Conservation (phyloP, 2,113 vertebrate genomes). For the Azemiops feae region DNA sequence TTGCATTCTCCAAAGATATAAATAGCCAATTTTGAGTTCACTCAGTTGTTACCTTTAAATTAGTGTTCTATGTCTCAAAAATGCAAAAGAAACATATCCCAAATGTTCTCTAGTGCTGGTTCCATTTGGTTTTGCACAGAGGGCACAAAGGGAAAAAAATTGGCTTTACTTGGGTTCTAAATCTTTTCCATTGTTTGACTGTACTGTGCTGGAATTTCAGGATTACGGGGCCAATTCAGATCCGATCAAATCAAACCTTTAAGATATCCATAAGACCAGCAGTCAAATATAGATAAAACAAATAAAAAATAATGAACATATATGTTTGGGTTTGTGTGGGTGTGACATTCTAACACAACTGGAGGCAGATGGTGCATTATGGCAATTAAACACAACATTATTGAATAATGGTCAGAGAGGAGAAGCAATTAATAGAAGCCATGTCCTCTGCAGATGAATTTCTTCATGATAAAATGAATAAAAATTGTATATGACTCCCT, state of each 20-base stretch:
- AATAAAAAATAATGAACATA: neutral
- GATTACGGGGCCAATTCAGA: neutral
- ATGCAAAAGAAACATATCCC: neutral
- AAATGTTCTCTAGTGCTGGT: neutral
- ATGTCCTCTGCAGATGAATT: neutral
- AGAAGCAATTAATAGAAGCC: neutral
- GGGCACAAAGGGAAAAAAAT: neutral
- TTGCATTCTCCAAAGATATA: neutral
- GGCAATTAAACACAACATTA: neutral
- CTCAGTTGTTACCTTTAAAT: neutral
- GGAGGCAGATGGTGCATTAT: neutral
- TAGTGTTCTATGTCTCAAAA: neutral
- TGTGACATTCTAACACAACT: neutral
- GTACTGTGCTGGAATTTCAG: neutral
- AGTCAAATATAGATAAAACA: neutral
- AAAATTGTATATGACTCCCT: neutral
- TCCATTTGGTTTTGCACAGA: neutral
- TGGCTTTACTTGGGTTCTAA: neutral
- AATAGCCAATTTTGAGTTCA: neutral
- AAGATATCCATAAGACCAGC: neutral
- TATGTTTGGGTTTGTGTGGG: neutral
- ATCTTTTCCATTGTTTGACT: neutral
- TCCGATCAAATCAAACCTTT: neutral
- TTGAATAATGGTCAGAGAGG: neutral
- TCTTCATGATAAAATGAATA: neutral